Percentiles rank a stretch among this genome's conserved stretches.
Evolutionary conservation across 2,888 invertebrate genomes (phyloP).

Genomic region (Drosophila merina): DNA sequence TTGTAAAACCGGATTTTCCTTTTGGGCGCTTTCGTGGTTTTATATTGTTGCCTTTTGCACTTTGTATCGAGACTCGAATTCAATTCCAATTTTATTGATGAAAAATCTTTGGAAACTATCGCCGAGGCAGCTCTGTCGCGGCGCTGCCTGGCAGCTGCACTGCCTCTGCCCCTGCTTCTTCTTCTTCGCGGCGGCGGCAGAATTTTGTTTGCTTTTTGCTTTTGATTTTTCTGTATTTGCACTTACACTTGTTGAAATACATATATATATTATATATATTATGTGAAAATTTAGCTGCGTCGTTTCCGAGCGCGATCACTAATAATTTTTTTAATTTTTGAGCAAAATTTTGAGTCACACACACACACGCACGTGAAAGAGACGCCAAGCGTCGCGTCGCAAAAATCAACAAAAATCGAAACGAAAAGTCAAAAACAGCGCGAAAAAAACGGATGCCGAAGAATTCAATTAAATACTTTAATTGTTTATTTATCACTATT

Average conservation of each 20-base stretch:
- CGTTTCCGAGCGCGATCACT: constrained; percentile 38
- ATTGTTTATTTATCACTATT: constrained; percentile 2
- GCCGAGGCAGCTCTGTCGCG: constrained; percentile 10
- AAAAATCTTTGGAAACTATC: constrained; percentile 30
- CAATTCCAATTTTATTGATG: constrained; percentile 34
- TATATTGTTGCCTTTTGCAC: constrained; percentile 73
- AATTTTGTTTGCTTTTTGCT: constrained; percentile 20
- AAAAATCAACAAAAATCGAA: constrained; percentile 26
- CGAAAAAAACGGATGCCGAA: constrained; percentile 6
- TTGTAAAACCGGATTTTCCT: constrained; percentile 81
- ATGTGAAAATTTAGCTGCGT: constrained; percentile 2
- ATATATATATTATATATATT: background rate
- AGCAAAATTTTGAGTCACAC: constrained; percentile 30
- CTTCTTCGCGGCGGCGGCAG: constrained; percentile 7
- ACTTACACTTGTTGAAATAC: constrained; percentile 69
- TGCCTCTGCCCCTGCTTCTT: constrained; percentile 16
- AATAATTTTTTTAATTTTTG: constrained; percentile 59
- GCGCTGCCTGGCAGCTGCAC: constrained; percentile 1
- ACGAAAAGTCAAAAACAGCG: constrained; percentile 16
- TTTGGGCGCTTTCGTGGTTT: constrained; percentile 64
- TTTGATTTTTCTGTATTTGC: constrained; percentile 25
- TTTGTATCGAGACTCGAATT: constrained; percentile 58
- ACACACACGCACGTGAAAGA: constrained; percentile 38
- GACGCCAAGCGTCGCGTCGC: constrained; percentile 33
- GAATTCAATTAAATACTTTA: constrained; percentile 10